Conservation (phyloP, 1,140 invertebrate species). For the Ostrea edulis region DNA sequence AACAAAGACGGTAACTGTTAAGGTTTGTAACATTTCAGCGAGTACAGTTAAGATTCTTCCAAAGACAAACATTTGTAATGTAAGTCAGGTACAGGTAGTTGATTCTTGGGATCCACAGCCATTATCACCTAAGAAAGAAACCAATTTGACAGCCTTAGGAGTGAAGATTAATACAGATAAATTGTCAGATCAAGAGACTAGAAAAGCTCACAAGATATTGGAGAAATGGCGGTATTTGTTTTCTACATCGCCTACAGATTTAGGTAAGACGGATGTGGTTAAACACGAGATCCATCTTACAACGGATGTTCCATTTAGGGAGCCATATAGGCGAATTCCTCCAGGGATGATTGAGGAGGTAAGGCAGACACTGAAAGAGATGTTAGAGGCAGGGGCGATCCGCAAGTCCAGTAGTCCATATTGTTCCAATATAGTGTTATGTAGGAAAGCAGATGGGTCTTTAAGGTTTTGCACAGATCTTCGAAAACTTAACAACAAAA, state of each 20-base stretch:
- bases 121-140: not conserved
- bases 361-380: slow-evolving; percentile 29
- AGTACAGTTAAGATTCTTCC: not conserved
- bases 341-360: slow-evolving; percentile 39
- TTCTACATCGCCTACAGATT: not conserved
- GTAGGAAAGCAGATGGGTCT: slow-evolving; percentile 46
- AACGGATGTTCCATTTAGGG: slow-evolving; percentile 41
- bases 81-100: not conserved
- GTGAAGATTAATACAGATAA: not conserved
- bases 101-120: not conserved
- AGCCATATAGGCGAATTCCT: slow-evolving; percentile 38
- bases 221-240: not conserved
- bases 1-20: not conserved
- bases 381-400: not conserved
- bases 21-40: not conserved
- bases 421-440: slow-evolving; percentile 40
- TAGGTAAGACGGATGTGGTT: slow-evolving; percentile 35
- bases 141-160: not conserved
- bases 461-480: slow-evolving; percentile 79
- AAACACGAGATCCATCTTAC: slow-evolving; percentile 45
- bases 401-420: slow-evolving; percentile 3
- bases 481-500: slow-evolving; percentile 78
- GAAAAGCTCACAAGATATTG: not conserved
- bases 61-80: not conserved
- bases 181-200: not conserved